phyloP scores from a whole-genome alignment of 37 sponge, comb jelly and placozoan species.

The Chondrilla cf. caribensis region DNA sequence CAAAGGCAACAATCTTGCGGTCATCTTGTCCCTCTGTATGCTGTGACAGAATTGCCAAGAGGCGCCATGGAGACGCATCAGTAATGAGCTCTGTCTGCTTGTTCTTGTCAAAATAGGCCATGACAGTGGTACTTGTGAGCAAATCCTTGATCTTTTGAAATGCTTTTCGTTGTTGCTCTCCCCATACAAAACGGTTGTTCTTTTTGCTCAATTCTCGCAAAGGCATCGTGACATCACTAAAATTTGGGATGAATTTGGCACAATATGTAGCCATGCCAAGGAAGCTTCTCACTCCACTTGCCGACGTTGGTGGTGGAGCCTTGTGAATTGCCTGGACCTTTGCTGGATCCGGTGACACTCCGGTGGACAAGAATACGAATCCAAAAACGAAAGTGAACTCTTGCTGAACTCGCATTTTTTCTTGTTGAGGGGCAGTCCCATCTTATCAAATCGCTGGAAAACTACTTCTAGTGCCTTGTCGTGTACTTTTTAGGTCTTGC shows the following conservation, averaged over 20 bases:
- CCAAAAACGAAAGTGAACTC: constrained; percentile 25
- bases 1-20: too few relatives aligned
- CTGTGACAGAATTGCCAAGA: too few relatives aligned
- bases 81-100: too few relatives aligned
- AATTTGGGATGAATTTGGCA: constrained; percentile 21
- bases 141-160: too few relatives aligned
- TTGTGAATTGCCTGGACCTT: constrained; percentile 6
- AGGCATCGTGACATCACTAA: constrained; percentile 17
- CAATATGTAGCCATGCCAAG: constrained; percentile 38
- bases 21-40: too few relatives aligned
- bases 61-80: too few relatives aligned
- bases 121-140: too few relatives aligned
- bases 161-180: too few relatives aligned
- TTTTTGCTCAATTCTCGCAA: background rate
- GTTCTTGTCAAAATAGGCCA: too few relatives aligned
- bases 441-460: background rate
- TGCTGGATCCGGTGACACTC: constrained; percentile 3
- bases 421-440: constrained; percentile 29
- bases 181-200: too few relatives aligned
- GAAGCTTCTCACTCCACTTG: constrained; percentile 8
- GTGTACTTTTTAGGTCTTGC: constrained; percentile 34
- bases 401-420: constrained; percentile 37
- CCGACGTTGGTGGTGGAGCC: constrained; percentile 8
- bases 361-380: background rate
- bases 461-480: background rate